These are phyloP conservation scores for Sepiola atlantica DNA, from an alignment of 2,888 invertebrate species.

Conservation along the genomic window DNA sequence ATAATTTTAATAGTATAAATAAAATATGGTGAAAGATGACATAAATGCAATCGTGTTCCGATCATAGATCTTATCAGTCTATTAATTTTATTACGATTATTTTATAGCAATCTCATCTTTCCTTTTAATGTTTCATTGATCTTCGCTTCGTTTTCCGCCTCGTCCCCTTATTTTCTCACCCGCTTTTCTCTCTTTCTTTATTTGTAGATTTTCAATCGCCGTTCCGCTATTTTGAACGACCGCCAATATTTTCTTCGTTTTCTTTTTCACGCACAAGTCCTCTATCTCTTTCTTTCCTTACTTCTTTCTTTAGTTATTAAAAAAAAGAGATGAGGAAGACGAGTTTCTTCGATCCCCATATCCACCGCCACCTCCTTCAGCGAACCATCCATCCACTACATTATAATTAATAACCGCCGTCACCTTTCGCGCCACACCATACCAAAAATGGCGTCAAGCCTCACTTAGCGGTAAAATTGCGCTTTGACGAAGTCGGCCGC, in stretches of 20 bases:
- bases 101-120: not conserved
- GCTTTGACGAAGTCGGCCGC: slow-evolving; percentile 6
- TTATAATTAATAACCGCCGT: not conserved
- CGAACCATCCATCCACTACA: not conserved
- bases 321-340: not conserved
- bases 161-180: not conserved
- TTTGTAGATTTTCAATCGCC: too few relatives aligned
- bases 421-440: not conserved
- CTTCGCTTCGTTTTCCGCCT: not conserved
- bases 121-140: not conserved
- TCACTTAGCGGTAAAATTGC: slow-evolving; percentile 13
- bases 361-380: not conserved
- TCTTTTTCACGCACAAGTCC: too few relatives aligned
- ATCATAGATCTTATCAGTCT: too few relatives aligned
- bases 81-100: not conserved
- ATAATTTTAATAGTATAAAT: too few relatives aligned
- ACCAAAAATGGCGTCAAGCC: slow-evolving; percentile 9
- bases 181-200: not conserved
- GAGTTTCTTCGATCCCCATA: not conserved
- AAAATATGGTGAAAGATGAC: too few relatives aligned
- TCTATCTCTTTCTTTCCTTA: not conserved
- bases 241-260: too few relatives aligned
- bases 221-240: too few relatives aligned
- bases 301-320: not conserved
- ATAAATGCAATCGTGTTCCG: too few relatives aligned